Percentiles rank a stretch among this genome's conserved stretches.
Conservation (phyloP, 2,888 invertebrate genomes). For the Embidobia sp. region DNA sequence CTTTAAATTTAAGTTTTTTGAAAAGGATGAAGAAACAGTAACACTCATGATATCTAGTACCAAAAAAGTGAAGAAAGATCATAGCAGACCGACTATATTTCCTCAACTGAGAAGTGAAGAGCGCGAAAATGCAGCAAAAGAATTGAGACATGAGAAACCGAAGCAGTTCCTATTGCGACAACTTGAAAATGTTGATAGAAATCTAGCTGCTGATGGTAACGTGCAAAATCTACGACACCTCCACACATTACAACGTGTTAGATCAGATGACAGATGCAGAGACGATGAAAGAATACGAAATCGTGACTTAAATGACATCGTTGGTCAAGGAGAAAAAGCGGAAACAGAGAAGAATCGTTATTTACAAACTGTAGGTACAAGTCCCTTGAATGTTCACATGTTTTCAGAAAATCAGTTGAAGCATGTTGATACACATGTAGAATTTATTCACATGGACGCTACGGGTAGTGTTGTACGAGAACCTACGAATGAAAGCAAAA, state of each 20-base stretch:
- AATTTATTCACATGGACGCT: conserved; percentile 11
- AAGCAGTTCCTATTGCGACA: background rate
- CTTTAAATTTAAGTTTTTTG: no score
- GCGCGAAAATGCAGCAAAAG: background rate
- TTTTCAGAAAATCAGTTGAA: conserved; percentile 12
- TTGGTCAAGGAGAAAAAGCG: background rate
- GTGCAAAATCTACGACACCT: background rate
- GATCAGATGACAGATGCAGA: background rate
- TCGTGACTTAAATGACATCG: conserved; percentile 16
- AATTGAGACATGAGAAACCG: background rate
- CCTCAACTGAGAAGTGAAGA: background rate
- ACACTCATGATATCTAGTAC: no score
- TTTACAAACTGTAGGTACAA: background rate
- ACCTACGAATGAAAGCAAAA: background rate
- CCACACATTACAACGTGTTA: conserved; percentile 4
- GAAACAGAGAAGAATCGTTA: background rate
- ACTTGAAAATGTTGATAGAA: background rate
- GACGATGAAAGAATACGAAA: conserved; percentile 13
- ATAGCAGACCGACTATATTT: no score
- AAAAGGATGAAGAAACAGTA: no score
- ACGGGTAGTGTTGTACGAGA: conserved; percentile 10
- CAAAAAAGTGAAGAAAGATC: no score
- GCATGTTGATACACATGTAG: background rate
- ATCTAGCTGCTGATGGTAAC: background rate
- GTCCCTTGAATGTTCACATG: conserved; percentile 8